Conservation (phyloP, 2,797 vertebrate species). For the Mormyrus hasselquistii region DNA sequence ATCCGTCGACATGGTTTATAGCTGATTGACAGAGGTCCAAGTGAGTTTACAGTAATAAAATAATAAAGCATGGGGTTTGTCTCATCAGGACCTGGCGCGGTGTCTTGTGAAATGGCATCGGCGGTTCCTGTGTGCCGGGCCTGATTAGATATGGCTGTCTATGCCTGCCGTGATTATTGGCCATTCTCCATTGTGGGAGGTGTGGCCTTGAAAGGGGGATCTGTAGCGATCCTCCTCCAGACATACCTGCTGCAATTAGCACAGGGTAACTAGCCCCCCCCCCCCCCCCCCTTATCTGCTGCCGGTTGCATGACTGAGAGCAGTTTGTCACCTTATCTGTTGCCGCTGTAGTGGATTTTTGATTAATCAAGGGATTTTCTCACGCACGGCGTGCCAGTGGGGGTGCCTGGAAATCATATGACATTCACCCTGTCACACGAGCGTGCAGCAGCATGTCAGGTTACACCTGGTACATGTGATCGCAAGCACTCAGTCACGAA, state of each 20-base stretch:
- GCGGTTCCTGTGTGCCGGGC: neutral
- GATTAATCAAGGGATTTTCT: slow-evolving; percentile 25
- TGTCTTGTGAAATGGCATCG: neutral
- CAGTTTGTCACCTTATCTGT: slow-evolving; percentile 6
- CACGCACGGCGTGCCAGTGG: neutral
- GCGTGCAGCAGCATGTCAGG: neutral
- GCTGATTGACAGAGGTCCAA: neutral
- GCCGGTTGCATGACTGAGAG: slow-evolving; percentile 23
- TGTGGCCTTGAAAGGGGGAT: neutral
- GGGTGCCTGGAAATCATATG: neutral
- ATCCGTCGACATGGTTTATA: neutral
- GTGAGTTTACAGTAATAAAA: neutral
- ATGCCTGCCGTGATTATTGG: neutral
- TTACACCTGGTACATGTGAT: neutral
- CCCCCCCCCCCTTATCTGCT: slow-evolving; percentile 22
- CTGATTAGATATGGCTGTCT: neutral
- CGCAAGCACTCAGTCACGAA: neutral
- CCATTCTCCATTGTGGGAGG: neutral
- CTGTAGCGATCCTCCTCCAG: neutral
- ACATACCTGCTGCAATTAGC: neutral
- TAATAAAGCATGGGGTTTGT: neutral
- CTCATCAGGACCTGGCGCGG: neutral
- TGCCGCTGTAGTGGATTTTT: neutral
- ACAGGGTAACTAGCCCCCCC: slow-evolving; percentile 42
- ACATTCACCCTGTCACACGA: neutral